Evolutionary conservation across 2,113 vertebrate species (phyloP), one percentile per base, ranked within the genome.

Genomic region (Lophochroa leadbeateri): DNA sequence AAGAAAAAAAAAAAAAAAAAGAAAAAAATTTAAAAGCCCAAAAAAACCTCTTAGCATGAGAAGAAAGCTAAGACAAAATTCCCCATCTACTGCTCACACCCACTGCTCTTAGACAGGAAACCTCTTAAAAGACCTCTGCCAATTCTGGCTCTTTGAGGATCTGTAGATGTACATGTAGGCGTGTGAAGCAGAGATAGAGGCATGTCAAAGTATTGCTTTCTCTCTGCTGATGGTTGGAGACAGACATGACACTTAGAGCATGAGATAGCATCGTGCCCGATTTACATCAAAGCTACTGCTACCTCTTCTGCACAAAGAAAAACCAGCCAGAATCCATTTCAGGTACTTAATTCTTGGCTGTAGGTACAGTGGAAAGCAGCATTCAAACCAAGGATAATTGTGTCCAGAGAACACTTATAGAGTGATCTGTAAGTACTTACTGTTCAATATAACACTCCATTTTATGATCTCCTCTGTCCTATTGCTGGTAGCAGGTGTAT

Each of bases 11-110:
- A 58, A 10, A 39, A 39, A 39, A 39, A 39, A 39, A 39, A 39
- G 82, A 77, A 86, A 96, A 86, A 94, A 92, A 65, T 14, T 44
- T 17, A 44, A 44, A 44, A 41, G 41, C 41, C 12, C 7, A n/a
- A 15, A 58, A 53, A 8, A 37, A 7, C 24, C 2, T 78, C 87
- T 83, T 69, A 79, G 37, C 57, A 72, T 28, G 52, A 92, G 91
- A 92, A 97, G 82, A 96, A 92, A 96, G 74, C 78, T 47, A n/a
- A 88, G 9, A 89, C n/a, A 92, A 95, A 96, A 84, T 84, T 58
- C 94, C 82, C 84, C 39, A 81, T 39, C 76, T 90, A 85, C 84
- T 93, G 75, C 91, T 94, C 63, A 35, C 81, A 71, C 86, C 85
- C 71, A 82, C 96, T 63, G 86, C 72, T 92, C 88, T 92, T 49